These are phyloP conservation scores for Hyperoodon ampullatus DNA, from an alignment of 2,113 vertebrate species.

Conservation along the genomic window DNA sequence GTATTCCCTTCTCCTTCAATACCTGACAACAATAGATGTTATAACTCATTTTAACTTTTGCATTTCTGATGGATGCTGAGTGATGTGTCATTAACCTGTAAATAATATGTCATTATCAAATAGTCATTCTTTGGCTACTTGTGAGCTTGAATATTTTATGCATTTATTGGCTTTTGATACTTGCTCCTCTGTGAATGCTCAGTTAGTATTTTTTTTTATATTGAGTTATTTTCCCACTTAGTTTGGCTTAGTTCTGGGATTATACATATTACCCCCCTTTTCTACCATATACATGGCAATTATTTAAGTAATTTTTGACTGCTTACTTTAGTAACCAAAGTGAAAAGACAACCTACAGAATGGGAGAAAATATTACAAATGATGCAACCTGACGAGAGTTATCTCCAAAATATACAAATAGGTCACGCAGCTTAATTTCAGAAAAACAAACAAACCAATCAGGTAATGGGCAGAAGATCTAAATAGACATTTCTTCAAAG, in stretches of 20 bases:
- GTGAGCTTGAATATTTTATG: neutral
- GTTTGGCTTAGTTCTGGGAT: neutral
- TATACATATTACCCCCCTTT: neutral
- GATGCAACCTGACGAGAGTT: no score
- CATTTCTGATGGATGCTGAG: neutral
- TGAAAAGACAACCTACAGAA: neutral
- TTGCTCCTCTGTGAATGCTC: neutral
- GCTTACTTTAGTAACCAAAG: neutral
- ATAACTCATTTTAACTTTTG: neutral
- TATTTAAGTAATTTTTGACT: neutral
- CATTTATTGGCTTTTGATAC: neutral
- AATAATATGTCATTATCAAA: neutral
- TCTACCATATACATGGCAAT: neutral
- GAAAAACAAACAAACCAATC: no score
- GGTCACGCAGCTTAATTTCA: neutral
- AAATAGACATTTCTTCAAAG: no score
- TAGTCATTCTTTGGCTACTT: neutral
- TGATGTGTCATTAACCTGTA: neutral
- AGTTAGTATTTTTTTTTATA: neutral
- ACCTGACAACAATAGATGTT: neutral
- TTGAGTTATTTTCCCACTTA: neutral
- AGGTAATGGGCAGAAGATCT: no score
- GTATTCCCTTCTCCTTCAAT: neutral
- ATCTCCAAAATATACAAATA: neutral
- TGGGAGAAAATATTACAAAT: neutral